Evolutionary conservation across 2,888 invertebrate species (phyloP), one percentile per base, ranked within the genome.

Genomic region (Drosophila cognata): DNA sequence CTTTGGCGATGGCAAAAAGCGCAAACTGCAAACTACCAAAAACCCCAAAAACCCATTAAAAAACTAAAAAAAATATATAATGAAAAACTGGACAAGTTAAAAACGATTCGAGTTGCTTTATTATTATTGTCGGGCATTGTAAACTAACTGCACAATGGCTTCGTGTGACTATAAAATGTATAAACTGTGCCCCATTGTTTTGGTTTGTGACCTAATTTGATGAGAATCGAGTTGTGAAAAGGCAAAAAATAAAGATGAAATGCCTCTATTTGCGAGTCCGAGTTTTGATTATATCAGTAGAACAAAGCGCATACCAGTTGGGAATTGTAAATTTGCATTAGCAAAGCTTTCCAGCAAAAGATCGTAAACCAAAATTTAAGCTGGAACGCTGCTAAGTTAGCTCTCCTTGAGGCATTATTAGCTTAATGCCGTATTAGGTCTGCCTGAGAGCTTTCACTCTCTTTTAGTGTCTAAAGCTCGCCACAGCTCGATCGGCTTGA

Each of bases 91-190:
- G 29, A 25, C 0, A 31, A 31, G 2, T 11, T 16, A 25, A 61
- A 61, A 61, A 29, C 78, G 60, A 60, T 84, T 71, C 67, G 55
- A 71, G 62, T 53, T 31, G 52, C 41, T 43, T 31, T 38, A 31
- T 36, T 67, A 33, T 60, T 36, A 36, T 63, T 74, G 64, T 64
- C 76, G 55, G 71, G 58, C 53, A 53, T 56, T 69, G 55, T 71
- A 46, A 56, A 50, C 71, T 64, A 51, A 65, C 69, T 65, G 63
- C 50, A 43, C 50, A 43, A 88, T 71, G 84, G 74, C 79, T 79
- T 74, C 70, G 81, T 79, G 71, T 76, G 73, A 77, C 80, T 77
- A 79, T 73, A 87, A 84, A 86, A 89, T 89, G 61, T 81, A 86
- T 86, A 68, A 78, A 69, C 81, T 71, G 67, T 63, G 71, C 59